Conservation (phyloP, 2,113 vertebrate genomes). For the Trogon melanurus region DNA sequence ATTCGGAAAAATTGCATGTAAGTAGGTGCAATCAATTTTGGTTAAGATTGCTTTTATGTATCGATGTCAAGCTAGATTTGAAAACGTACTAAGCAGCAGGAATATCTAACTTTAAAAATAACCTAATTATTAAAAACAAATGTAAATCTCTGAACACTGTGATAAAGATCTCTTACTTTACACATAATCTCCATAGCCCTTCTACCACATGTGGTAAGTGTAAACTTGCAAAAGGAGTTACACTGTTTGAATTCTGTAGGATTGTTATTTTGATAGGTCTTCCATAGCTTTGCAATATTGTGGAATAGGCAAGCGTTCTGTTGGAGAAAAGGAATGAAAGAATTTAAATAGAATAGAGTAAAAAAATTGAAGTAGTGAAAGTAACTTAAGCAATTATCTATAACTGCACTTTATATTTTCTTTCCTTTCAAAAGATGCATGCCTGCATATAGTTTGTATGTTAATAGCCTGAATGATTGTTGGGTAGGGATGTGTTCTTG, state of each 20-base stretch:
- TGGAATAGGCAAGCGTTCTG: neutral
- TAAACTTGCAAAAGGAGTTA: neutral
- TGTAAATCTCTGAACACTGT: neutral
- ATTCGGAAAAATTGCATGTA: neutral
- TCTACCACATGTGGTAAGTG: fast-evolving
- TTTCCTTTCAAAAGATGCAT: neutral
- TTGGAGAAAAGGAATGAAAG: neutral
- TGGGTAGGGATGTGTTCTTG: neutral
- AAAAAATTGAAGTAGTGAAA: neutral
- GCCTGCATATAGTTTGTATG: neutral
- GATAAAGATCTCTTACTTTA: neutral
- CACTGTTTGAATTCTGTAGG: neutral
- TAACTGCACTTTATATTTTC: neutral
- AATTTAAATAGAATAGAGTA: neutral
- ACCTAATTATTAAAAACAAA: neutral
- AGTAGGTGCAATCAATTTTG: neutral
- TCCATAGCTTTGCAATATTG: neutral
- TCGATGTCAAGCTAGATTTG: neutral
- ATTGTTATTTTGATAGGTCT: neutral
- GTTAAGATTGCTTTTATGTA: neutral
- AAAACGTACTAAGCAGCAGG: neutral
- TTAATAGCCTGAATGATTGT: neutral
- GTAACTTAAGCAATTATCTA: neutral
- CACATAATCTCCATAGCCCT: neutral
- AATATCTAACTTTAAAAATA: neutral